A percentile compares a stretch with the other conserved stretches of the same genome.
Conservation (phyloP, 2,113 vertebrate genomes). For the Anguilla rostrata region DNA sequence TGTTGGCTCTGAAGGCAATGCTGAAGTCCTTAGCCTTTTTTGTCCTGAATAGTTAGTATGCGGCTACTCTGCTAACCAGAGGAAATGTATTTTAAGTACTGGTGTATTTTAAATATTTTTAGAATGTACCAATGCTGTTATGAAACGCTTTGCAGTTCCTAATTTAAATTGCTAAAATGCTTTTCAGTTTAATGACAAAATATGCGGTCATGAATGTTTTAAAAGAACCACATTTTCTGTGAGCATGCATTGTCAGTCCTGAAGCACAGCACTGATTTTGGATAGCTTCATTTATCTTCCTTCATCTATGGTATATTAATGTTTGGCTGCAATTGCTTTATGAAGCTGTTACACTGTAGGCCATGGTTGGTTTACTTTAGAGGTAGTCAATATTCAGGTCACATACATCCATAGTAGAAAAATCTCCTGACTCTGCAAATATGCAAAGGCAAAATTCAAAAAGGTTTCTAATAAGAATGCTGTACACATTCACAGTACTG, state of each 20-base stretch:
- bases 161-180: neutral
- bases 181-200: neutral
- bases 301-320: neutral
- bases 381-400: conserved; percentile 7
- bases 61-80: neutral
- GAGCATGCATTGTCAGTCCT: neutral
- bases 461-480: neutral
- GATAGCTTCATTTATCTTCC: neutral
- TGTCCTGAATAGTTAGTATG: neutral
- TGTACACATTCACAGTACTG: neutral
- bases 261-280: neutral
- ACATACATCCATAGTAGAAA: conserved; percentile 9
- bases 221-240: no score
- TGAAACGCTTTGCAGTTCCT: neutral
- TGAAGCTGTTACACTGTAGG: neutral
- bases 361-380: neutral
- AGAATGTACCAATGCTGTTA: neutral
- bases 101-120: neutral
- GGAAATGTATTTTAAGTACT: neutral
- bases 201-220: neutral
- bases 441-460: neutral
- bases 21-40: conserved; percentile 29
- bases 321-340: neutral
- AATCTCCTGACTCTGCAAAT: neutral
- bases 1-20: neutral